A percentile compares a stretch with the other conserved stretches of the same genome.
phyloP scores from a whole-genome alignment of 2,888 invertebrate genomes.

The Rambutsinella grinnellia region DNA sequence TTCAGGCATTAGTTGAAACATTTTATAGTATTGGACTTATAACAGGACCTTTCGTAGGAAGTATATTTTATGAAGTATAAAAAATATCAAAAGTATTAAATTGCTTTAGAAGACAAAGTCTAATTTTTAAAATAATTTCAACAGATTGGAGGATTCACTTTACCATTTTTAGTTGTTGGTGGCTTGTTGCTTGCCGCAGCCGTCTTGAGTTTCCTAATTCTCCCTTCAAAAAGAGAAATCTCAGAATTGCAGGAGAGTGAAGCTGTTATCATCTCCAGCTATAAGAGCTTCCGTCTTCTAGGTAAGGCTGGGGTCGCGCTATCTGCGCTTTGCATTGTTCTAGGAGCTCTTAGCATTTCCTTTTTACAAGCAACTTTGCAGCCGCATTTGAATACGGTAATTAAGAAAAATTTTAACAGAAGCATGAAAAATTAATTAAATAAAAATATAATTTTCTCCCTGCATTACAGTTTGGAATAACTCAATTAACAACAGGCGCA shows the following conservation, averaged over 20 bases:
- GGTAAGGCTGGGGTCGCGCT: constrained; percentile 68
- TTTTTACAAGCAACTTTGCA: constrained; percentile 74
- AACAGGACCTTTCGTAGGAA: constrained; percentile 73
- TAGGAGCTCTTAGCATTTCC: constrained; percentile 69
- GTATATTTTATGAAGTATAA: constrained; percentile 70
- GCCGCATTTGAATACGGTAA: constrained; percentile 71
- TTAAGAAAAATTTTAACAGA: constrained; percentile 63
- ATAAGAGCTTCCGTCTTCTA: constrained; percentile 59
- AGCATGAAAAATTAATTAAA: constrained; percentile 5
- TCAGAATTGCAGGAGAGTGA: background rate
- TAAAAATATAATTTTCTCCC: constrained; percentile 1
- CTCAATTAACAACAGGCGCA: constrained; percentile 80
- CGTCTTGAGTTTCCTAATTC: constrained; percentile 67
- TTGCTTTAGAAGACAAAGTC: background rate
- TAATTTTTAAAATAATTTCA: constrained; percentile 26
- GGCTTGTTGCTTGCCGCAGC: constrained; percentile 67
- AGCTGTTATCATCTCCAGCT: constrained; percentile 26
- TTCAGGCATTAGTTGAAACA: constrained; percentile 68
- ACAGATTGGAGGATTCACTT: constrained; percentile 68
- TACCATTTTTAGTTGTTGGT: constrained; percentile 70
- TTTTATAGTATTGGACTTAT: constrained; percentile 72
- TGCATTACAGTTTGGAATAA: constrained; percentile 75
- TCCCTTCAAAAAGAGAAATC: constrained; percentile 62
- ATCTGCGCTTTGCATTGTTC: constrained; percentile 68
- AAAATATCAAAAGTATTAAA: background rate